Base-by-base conservation (phyloP, 2,113 vertebrate species). In the Chauna torquata region DNA sequence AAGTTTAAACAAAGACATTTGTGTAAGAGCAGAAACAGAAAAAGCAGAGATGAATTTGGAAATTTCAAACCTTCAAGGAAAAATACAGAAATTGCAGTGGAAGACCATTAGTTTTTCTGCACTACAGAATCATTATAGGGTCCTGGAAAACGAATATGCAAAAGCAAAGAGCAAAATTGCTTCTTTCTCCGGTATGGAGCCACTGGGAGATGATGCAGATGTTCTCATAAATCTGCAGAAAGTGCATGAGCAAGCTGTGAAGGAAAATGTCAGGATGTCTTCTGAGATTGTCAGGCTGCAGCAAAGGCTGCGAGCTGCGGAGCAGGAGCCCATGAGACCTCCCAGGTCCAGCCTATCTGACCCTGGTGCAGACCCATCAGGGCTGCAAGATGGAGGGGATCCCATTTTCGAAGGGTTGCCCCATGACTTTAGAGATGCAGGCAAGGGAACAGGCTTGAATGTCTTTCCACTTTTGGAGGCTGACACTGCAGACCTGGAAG, bases 11-110 rank as follows among this genome's bases (percentile, higher is more conserved):
- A 95, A 64, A 47, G 94, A 97, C 72, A 79, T 96, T 8, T 79
- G 95, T 25, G 97, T 97, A 49, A 95, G 68, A 45, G 98, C 98
- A 47, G 96, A 96, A 17, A 54, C 12, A 0, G 98, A 99, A 82
- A 98, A 97, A 82, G 96, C 97, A 0, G 94, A 98, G 36, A 92
- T 99, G 97, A 78, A 97, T 22, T 82, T 97, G 8, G 98, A 99
- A 82, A 94, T 97, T 25, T 94, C 97, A 7, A 91, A 94, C 25
- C 98, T 99, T 8, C 98, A 90, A 93, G 82, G 87, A 62, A 96
- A 97, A 88, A 95, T 99, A 6, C 64, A 95, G 93, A 96, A 97
- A 50, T 34, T 98, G 42, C 97, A 98, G 93, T 87, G 94, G 69
- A 97, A 97, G 42, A 44, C 93, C 0, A 32, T 44, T 3, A 70